Percentiles rank a stretch among this genome's conserved stretches.
phyloP scores from a whole-genome alignment of 2,113 vertebrate species.

The Tachuris rubrigastra region DNA sequence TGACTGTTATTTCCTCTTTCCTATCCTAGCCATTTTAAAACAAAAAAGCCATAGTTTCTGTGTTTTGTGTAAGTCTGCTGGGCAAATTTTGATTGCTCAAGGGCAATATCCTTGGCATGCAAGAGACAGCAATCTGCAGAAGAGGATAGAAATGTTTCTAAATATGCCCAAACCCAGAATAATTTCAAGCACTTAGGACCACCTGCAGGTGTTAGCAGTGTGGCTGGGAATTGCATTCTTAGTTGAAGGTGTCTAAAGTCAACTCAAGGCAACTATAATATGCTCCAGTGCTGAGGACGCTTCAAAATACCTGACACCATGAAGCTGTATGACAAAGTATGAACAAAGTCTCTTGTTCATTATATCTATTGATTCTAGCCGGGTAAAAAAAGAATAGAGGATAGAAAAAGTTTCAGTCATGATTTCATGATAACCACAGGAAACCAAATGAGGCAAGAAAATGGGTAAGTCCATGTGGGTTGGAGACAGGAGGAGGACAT shows the following conservation, averaged over 20 bases:
- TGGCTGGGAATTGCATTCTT: not conserved
- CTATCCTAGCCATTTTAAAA: not conserved
- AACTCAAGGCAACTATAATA: not conserved
- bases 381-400: not conserved
- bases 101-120: not conserved
- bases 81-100: not conserved
- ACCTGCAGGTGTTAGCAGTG: not conserved
- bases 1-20: not conserved
- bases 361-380: not conserved
- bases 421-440: not conserved
- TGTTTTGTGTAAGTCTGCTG: not conserved
- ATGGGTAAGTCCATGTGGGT: not conserved
- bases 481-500: not conserved
- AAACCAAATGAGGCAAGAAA: not conserved
- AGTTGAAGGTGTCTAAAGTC: not conserved
- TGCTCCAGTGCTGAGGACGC: not conserved
- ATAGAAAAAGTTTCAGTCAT: not conserved
- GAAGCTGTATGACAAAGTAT: not conserved
- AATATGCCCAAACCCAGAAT: not conserved
- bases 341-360: not conserved
- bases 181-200: not conserved
- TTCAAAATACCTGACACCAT: not conserved
- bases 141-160: not conserved
- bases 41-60: not conserved
- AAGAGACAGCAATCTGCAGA: not conserved